These are phyloP conservation scores for Dolichotis patagonum DNA, from an alignment of 2,113 vertebrate species.

Conservation along the genomic window DNA sequence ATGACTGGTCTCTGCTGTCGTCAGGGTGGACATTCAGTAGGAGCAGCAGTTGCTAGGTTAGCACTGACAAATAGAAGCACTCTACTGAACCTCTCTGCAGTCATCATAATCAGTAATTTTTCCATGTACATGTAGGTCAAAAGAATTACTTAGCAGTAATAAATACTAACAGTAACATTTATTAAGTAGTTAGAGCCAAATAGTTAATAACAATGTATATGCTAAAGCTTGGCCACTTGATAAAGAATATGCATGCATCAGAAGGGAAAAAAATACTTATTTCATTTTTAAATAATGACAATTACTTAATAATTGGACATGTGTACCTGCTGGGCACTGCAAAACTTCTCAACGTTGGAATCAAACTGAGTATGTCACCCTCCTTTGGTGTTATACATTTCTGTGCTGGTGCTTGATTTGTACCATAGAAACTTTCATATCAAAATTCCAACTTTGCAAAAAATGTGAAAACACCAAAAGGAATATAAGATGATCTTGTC, in stretches of 20 bases:
- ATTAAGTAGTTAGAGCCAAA: slow-evolving; percentile 1
- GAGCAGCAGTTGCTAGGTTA: neutral
- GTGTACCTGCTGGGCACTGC: neutral
- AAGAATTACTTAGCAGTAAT: neutral
- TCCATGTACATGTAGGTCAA: neutral
- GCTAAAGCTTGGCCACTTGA: neutral
- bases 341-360: neutral
- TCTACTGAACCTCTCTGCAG: neutral
- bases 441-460: neutral
- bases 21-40: neutral
- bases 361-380: neutral
- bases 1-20: neutral
- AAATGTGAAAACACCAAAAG: slow-evolving; percentile 15
- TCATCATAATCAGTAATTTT: neutral
- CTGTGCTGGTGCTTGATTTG: neutral
- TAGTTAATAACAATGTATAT: slow-evolving; percentile 30
- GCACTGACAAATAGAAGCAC: neutral
- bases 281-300: slow-evolving; percentile 6
- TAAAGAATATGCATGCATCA: neutral
- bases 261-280: slow-evolving; percentile 1
- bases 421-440: slow-evolving; percentile 25
- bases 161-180: neutral
- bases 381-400: neutral
- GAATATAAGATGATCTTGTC: neutral
- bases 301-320: neutral